Evolutionary conservation across 2,888 invertebrate genomes (phyloP).

Genomic region (Colletes collaris): DNA sequence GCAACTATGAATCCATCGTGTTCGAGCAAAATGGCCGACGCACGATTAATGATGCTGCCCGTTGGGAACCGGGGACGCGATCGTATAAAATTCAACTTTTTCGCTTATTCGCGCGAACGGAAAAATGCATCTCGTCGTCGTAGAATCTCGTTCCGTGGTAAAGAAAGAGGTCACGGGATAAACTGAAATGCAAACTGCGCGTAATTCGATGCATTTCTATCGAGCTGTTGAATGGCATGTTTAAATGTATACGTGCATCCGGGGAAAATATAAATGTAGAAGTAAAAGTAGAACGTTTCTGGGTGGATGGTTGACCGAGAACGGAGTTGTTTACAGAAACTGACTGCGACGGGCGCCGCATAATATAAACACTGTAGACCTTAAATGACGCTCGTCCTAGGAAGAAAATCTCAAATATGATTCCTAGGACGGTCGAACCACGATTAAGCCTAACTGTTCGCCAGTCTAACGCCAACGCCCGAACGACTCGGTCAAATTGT

Average conservation of each 20-base stretch:
- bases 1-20: not conserved
- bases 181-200: not conserved
- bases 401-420: too few species aligned
- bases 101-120: not conserved
- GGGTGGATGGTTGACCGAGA: not conserved
- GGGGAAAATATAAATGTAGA: not conserved
- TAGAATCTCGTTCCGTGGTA: too few species aligned
- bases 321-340: not conserved
- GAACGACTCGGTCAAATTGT: too few species aligned
- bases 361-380: too few species aligned
- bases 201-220: slow-evolving; percentile 6
- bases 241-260: slow-evolving; percentile 8
- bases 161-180: slow-evolving; percentile 14
- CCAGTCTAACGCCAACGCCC: too few species aligned
- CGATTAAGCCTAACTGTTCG: too few species aligned
- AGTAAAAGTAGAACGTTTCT: slow-evolving; percentile 17
- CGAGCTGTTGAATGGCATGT: slow-evolving; percentile 1
- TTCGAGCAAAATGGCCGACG: slow-evolving; percentile 22
- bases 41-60: slow-evolving; percentile 35
- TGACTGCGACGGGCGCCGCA: too few species aligned
- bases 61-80: not conserved
- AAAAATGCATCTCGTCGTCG: not conserved
- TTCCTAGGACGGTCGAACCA: too few species aligned
- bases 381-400: too few species aligned
- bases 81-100: not conserved